Conservation (phyloP, 1,140 invertebrate species). For the Camponotus vicinus region DNA sequence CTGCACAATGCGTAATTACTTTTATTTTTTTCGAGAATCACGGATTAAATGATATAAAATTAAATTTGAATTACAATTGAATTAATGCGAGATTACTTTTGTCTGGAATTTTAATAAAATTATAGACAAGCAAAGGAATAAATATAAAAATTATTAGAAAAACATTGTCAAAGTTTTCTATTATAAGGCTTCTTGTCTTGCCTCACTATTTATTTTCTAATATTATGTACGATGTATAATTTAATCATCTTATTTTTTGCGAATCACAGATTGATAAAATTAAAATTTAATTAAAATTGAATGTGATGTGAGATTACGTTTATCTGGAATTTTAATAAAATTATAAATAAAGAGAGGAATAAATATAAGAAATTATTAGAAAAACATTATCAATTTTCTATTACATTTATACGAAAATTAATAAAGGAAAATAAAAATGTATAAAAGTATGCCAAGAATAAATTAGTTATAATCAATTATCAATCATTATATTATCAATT, state of each 20-base stretch:
- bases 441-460: background rate
- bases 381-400: background rate
- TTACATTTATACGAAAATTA: background rate
- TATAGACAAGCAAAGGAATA: no score
- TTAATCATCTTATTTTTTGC: background rate
- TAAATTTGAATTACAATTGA: no score
- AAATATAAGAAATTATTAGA: background rate
- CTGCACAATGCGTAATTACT: no score
- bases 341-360: background rate
- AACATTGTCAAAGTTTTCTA: no score
- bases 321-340: background rate
- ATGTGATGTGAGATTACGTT: background rate
- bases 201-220: constrained; percentile 23
- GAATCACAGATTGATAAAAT: background rate
- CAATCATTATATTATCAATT: background rate
- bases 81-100: no score
- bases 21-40: no score
- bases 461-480: background rate
- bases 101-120: no score
- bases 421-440: background rate
- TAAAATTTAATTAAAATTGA: background rate
- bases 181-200: background rate
- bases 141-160: no score
- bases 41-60: no score
- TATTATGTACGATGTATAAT: constrained; percentile 8